phyloP scores from a whole-genome alignment of 2,888 invertebrate genomes.

The Colletes collaris region DNA sequence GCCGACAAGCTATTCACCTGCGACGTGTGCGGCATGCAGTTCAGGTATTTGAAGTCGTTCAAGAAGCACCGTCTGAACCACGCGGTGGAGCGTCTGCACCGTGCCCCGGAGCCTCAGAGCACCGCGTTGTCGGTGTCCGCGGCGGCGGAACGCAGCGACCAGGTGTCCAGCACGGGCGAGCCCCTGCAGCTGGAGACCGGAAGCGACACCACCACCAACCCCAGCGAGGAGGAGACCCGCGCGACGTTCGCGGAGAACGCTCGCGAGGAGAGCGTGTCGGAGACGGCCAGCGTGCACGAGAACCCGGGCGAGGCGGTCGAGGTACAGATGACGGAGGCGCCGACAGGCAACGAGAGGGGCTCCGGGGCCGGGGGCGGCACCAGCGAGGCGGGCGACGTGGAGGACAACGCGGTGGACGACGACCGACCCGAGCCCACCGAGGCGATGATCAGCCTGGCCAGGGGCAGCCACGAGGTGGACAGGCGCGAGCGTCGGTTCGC shows the following conservation, averaged over 20 bases:
- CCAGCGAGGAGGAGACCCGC: slow-evolving; percentile 82
- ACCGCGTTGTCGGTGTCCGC: slow-evolving; percentile 64
- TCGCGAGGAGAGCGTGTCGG: slow-evolving; percentile 79
- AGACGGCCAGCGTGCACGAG: slow-evolving; percentile 74
- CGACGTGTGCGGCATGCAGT: slow-evolving; percentile 96
- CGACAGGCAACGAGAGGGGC: slow-evolving; percentile 19
- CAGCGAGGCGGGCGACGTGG: slow-evolving; percentile 82
- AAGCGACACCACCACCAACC: slow-evolving; percentile 85
- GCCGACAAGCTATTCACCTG: slow-evolving; percentile 96
- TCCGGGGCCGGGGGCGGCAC: slow-evolving; percentile 52
- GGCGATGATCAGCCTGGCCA: slow-evolving; percentile 58
- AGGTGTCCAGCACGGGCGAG: slow-evolving; percentile 90
- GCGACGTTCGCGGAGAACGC: slow-evolving; percentile 65
- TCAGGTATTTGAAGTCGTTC: slow-evolving; percentile 94
- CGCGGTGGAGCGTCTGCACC: slow-evolving; percentile 92
- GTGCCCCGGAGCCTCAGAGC: slow-evolving; percentile 80
- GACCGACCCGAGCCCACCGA: slow-evolving; percentile 81
- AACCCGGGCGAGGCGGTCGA: slow-evolving; percentile 66
- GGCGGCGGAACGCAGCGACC: slow-evolving; percentile 85
- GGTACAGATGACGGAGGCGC: slow-evolving; percentile 50
- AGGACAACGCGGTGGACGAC: slow-evolving; percentile 74
- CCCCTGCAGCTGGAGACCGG: slow-evolving; percentile 85
- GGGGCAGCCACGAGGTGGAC: slow-evolving; percentile 74
- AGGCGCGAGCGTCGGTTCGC: slow-evolving; percentile 87
- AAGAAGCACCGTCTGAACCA: slow-evolving; percentile 95